Conservation (phyloP, 2,113 vertebrate species). For the Salvelinus fontinalis region DNA sequence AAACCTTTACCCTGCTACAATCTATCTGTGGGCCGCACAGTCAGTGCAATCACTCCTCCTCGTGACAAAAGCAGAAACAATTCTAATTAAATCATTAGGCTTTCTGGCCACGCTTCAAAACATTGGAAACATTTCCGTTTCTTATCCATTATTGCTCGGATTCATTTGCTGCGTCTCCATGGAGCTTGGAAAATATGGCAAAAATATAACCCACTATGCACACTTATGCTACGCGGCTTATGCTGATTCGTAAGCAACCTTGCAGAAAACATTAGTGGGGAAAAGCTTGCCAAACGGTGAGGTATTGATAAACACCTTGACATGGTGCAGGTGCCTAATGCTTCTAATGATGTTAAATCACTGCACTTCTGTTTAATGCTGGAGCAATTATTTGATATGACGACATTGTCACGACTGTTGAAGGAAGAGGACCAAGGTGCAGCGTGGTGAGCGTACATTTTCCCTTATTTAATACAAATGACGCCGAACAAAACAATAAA, state of each 20-base stretch:
- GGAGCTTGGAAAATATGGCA: constrained; percentile 5
- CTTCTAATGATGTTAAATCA: constrained; percentile 49
- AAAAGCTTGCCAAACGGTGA: constrained; percentile 9
- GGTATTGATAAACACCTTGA: constrained; percentile 40
- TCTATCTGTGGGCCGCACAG: constrained; percentile 34
- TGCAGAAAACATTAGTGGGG: constrained; percentile 16
- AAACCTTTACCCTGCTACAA: constrained; percentile 48
- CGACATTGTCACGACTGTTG: background rate
- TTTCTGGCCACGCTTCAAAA: background rate
- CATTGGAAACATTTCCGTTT: constrained; percentile 5
- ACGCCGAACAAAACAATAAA: no score
- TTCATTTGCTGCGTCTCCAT: constrained; percentile 39
- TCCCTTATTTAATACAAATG: no score
- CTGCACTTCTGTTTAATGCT: constrained; percentile 28
- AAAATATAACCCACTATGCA: constrained; percentile 1
- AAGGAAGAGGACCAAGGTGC: no score
- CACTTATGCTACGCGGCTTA: constrained; percentile 31
- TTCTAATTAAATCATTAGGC: background rate
- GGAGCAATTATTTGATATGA: constrained; percentile 48
- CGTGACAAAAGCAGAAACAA: constrained; percentile 11
- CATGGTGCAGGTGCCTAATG: constrained; percentile 38
- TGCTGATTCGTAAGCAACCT: constrained; percentile 18
- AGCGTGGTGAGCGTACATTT: no score
- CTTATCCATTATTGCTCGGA: background rate
- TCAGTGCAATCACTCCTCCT: constrained; percentile 35